A percentile compares a stretch with the other conserved stretches of the same genome.
These are phyloP conservation scores for Silurus meridionalis DNA, from an alignment of 2,113 vertebrate species.

Conservation along the genomic window DNA sequence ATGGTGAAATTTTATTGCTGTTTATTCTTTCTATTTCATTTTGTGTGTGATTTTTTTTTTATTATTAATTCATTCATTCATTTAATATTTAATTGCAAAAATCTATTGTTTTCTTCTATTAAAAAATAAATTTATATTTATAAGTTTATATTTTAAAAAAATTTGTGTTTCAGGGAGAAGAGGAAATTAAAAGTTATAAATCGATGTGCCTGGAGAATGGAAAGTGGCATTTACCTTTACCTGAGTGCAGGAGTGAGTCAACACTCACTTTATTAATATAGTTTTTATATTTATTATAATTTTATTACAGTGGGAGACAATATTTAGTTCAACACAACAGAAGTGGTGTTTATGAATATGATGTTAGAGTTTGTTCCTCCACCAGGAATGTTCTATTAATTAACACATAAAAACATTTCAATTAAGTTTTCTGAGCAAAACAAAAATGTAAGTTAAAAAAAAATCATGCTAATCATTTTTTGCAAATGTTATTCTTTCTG, in stretches of 20 bases:
- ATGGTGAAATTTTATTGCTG: conserved; percentile 55
- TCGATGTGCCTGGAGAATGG: conserved; percentile 67
- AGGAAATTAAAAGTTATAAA: conserved; percentile 63
- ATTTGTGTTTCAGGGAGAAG: conserved; percentile 55
- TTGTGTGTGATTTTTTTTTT: neutral
- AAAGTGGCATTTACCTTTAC: conserved; percentile 68
- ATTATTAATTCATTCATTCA: too few relatives aligned
- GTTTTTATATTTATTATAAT: neutral
- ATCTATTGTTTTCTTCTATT: too few relatives aligned
- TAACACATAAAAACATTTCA: neutral
- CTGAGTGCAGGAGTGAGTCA: conserved; percentile 71
- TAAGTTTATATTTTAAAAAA: too few relatives aligned
- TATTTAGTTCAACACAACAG: neutral
- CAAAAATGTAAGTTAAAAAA: neutral
- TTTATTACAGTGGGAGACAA: neutral
- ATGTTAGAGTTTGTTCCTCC: neutral
- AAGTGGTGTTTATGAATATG: neutral
- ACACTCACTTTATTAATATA: neutral
- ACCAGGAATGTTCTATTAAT: neutral
- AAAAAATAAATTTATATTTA: too few relatives aligned
- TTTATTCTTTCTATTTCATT: neutral
- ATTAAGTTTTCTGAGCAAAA: neutral
- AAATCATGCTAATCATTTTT: neutral
- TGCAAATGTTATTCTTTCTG: neutral
- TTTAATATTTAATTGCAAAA: too few relatives aligned